Evolutionary conservation across 2,113 vertebrate species (phyloP), one percentile per base, ranked within the genome.

Genomic region (Malurus elegans): DNA sequence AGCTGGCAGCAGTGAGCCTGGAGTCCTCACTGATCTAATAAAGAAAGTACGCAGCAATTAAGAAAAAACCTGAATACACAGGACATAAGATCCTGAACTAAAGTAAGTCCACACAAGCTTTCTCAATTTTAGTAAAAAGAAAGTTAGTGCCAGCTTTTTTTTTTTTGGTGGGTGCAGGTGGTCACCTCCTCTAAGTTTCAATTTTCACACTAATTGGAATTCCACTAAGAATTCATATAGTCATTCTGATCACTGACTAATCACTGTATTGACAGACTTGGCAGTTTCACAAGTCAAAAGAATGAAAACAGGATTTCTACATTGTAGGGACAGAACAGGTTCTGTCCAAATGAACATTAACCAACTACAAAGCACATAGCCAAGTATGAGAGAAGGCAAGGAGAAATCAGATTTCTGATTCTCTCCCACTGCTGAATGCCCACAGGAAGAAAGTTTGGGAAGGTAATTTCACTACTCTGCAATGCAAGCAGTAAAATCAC

Each of bases 11-110:
- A 95, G 98, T 98, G 95, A 97, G 98, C 96, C 97, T 98, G 97
- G 98, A 98, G 96, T 99, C 99, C 97, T 99, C 99, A 98, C 98
- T 98, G 97, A 98, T 98, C 99, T 99, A 98, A 99, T 97, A 95
- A 98, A 96, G 93, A 98, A 88, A 97, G 96, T 96, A 98, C 1
- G 62, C 80, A 93, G 94, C 50, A 86, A 96, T 95, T 97, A 96
- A 87, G 73, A 75, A 88, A 96, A 92, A 85, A 44, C 6, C 71
- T 60, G 83, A 80, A 69, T 70, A 92, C 51, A 76, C 31, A 76
- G 48, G 76, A 91, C 61, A 58, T 51, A 60, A 75, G 73, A 88
- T 88, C 67, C 85, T 58, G 72, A 95, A 76, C 36, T 62, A 50
- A 90, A 81, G 0, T 42, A 65, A 58, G 44, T 14, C 74, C 32